Evolutionary conservation across 2,888 invertebrate genomes (phyloP), one percentile per base, ranked within the genome.

Genomic region (Pollenia labialis): DNA sequence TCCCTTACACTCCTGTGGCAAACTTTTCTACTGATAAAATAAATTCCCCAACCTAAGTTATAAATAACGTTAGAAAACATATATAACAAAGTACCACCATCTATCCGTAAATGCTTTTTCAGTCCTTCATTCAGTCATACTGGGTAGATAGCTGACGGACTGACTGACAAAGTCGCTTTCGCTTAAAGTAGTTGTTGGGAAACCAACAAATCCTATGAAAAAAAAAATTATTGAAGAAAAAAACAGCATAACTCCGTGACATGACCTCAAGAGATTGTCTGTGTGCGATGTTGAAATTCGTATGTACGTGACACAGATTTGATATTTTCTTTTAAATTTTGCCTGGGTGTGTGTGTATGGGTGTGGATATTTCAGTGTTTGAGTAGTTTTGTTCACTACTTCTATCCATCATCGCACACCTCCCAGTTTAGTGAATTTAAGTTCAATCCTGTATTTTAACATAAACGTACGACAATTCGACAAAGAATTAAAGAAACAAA

Each of bases 181-280:
- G 23, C n/a, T 71, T 72, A 54, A 6, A 32, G 32, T 58, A 46
- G 52, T 52, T n/a, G 52, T 52, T n/a, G 4, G 32, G n/a, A 66
- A 46, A 46, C n/a, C 23, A 18, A 52, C 18, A 56, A 48, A 44
- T 14, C 32, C 44, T 1, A 23, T 32, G 42, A 40, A 64, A 40
- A 12, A 3, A 3, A 50, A 52, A 50, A 52, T 6, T 12, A 54
- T 46, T 12, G 11, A 12, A 58, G 12, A 23, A 40, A 50, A 44
- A 76, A 66, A 56, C 66, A 81, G 44, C 52, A 76, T 72, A 64
- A 71, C 56, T 64, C 11, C 76, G 71, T 76, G 81, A 66, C 66
- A 85, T 72, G 85, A 81, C 75, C 85, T 85, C 85, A 76, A 81
- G 85, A 71, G 68, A 81, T 81, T 85, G 64, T 81, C 56, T 85